Percentiles rank a stretch among this genome's conserved stretches.
Conservation (phyloP, 2,797 vertebrate species). For the Poeciliopsis paucimaculata region DNA sequence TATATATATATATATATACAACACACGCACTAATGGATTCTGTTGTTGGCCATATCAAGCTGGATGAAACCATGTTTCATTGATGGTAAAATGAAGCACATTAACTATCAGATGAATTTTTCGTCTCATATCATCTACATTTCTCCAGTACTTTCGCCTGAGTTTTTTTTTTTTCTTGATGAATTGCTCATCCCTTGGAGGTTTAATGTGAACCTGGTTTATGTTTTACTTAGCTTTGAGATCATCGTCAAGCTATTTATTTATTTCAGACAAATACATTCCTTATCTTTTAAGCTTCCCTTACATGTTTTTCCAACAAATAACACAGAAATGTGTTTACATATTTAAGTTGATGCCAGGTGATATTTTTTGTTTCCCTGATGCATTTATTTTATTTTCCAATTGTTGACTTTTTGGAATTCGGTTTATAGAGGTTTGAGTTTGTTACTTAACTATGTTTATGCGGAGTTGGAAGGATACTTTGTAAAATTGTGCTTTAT, state of each 20-base stretch:
- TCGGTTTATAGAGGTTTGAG: not conserved
- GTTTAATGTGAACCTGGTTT: not conserved
- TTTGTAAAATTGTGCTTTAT: not conserved
- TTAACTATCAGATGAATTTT: not conserved
- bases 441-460: not conserved
- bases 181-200: not conserved
- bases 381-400: not conserved
- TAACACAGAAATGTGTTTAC: not conserved
- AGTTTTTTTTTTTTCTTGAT: not conserved
- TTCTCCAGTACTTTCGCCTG: not conserved
- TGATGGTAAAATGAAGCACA: constrained; percentile 7
- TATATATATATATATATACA: too few species aligned
- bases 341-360: not conserved
- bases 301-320: not conserved
- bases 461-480: not conserved
- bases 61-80: not conserved
- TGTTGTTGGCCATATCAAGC: accelerated
- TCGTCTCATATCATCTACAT: not conserved
- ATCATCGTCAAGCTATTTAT: not conserved
- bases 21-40: not conserved
- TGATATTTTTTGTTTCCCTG: not conserved
- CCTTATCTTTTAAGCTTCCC: not conserved
- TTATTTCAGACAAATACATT: not conserved
- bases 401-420: not conserved
- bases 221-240: not conserved